Evolutionary conservation across 2,113 vertebrate species (phyloP), one percentile per base, ranked within the genome.

Genomic region (Sapajus apella): DNA sequence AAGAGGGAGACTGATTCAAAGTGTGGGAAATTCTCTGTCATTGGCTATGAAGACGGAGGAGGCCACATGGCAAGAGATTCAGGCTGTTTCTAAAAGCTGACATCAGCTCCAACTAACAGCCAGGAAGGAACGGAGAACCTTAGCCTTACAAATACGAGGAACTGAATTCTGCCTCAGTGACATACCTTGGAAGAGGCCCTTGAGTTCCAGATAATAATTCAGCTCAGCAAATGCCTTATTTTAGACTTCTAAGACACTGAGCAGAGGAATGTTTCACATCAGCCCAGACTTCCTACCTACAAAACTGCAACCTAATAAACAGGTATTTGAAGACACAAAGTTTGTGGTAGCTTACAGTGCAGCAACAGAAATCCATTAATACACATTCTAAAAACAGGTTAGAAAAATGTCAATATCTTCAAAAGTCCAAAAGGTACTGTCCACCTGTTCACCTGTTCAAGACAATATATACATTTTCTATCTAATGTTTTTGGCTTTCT

Each of bases 11-110:
- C 23, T n/a, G 73, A 86, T 58, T 37, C 43, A 25, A 17, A 11
- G 12, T 37, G n/a, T 37, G 6, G 45, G 25, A 32, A 61, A 73
- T 73, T 83, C 14, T 70, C 27, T 18, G 45, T 61, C 64, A 11
- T 56, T 77, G 47, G 32, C n/a, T 88, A 50, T 83, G 23, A 87
- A 55, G 13, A 37, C 18, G 11, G 20, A 40, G 1, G 21, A 6
- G 13, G 6, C 2, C 5, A 32, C 27, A 12, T 4, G 6, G 21
- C 1, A 40, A 55, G 10, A 3, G 55, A 37, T 1, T 1, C 10
- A 81, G 27, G 20, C 21, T 88, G 12, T 21, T 70, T 92, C 21
- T 30, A 21, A 79, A 93, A 83, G 52, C 16, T 27, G 23, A 95
- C 16, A 37, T 32, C 50, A 80, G 35, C 3, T 45, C 18, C 50